A percentile compares a stretch with the other conserved stretches of the same genome.
Evolutionary conservation across 2,797 vertebrate species (phyloP).

Genomic region (Coendou prehensilis): DNA sequence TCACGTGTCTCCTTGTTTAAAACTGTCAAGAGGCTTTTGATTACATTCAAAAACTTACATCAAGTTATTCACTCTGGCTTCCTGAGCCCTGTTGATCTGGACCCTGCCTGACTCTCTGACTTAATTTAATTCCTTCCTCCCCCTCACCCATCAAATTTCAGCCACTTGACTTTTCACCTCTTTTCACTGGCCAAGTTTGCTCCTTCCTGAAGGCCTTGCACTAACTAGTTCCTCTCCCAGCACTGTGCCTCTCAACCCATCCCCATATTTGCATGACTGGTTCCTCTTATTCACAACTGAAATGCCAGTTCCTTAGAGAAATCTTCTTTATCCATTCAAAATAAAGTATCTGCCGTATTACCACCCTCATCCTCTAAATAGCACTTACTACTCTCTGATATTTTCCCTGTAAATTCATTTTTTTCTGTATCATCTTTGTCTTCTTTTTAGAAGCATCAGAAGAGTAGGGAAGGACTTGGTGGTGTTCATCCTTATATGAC

Average conservation of each 20-base stretch:
- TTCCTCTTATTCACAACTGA: constrained; percentile 32
- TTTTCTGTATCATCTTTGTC: background rate
- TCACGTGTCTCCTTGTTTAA: background rate
- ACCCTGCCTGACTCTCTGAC: background rate
- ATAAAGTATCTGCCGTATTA: background rate
- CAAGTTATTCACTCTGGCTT: background rate
- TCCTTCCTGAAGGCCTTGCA: background rate
- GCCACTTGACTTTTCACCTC: background rate
- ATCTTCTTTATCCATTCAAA: background rate
- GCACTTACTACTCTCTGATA: background rate
- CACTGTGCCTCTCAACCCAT: background rate
- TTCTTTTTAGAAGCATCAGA: background rate
- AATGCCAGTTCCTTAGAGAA: constrained; percentile 4
- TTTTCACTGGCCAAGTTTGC: background rate
- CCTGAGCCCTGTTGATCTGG: background rate
- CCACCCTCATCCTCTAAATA: background rate
- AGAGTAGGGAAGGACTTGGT: background rate
- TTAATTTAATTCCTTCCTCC: background rate
- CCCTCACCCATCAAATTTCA: background rate
- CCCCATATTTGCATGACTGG: background rate
- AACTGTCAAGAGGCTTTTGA: background rate
- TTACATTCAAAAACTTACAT: background rate
- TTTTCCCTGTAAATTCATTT: background rate
- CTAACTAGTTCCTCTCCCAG: background rate
- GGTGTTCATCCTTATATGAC: background rate